Evolutionary conservation across 2,888 invertebrate species (phyloP).

Genomic region (Megamerina dolium): DNA sequence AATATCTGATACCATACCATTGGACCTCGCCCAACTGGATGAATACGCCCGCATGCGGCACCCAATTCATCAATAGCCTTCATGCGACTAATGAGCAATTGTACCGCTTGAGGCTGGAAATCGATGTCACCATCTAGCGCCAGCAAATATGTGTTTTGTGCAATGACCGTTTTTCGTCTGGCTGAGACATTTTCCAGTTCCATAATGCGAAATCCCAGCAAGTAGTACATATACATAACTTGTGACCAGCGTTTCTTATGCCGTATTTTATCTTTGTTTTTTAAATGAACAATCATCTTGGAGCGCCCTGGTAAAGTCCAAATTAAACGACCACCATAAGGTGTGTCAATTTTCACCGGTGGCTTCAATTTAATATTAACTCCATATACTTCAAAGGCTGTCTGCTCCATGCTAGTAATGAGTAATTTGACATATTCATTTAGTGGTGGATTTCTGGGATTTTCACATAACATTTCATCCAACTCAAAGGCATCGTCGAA

Average conservation of each 20-base stretch:
- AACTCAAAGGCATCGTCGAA: constrained; percentile 80
- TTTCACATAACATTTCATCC: constrained; percentile 44
- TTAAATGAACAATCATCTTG: constrained; percentile 77
- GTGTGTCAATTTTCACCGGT: constrained; percentile 71
- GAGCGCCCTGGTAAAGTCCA: constrained; percentile 83
- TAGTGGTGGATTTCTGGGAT: constrained; percentile 62
- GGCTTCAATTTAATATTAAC: constrained; percentile 59
- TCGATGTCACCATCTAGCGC: constrained; percentile 87
- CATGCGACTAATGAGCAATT: constrained; percentile 76
- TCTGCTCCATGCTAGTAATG: constrained; percentile 66
- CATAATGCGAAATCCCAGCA: constrained; percentile 75
- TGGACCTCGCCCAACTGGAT: constrained; percentile 76
- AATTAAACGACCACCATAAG: constrained; percentile 78
- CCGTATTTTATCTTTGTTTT: constrained; percentile 82
- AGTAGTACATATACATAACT: constrained; percentile 92
- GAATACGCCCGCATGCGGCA: constrained; percentile 85
- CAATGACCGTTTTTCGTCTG: constrained; percentile 57
- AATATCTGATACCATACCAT: constrained; percentile 86
- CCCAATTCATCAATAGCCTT: constrained; percentile 74
- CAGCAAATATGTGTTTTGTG: constrained; percentile 76
- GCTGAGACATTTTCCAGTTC: constrained; percentile 51
- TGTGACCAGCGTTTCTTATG: constrained; percentile 92
- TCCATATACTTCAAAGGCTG: constrained; percentile 66
- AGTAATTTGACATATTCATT: constrained; percentile 76
- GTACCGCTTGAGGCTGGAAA: constrained; percentile 75